Percentiles rank a stretch among this genome's conserved stretches.
phyloP scores from a whole-genome alignment of 2,797 vertebrate species.

The Lerista edwardsae region DNA sequence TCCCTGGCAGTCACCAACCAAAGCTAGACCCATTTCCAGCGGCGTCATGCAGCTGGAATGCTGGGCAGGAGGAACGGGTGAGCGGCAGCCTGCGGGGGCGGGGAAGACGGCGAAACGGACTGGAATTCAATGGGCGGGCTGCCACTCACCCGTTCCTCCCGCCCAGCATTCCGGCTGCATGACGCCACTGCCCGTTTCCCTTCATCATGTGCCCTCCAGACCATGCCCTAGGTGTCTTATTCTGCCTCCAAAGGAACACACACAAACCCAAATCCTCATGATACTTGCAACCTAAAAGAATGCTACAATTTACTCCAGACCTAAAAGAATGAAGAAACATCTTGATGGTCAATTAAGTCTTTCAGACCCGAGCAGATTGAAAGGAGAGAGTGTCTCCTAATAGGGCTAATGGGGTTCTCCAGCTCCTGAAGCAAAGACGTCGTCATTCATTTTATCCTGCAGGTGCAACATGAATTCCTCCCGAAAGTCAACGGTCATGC shows the following conservation, averaged over 20 bases:
- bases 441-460: slow-evolving; percentile 19
- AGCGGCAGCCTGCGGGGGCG: too few species aligned
- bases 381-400: background rate
- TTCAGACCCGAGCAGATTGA: background rate
- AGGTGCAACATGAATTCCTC: slow-evolving; percentile 10
- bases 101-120: too few species aligned
- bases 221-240: background rate
- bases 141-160: too few species aligned
- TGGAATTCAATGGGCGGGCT: too few species aligned
- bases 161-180: too few species aligned
- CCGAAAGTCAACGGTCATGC: background rate
- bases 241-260: background rate
- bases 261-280: background rate
- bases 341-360: background rate
- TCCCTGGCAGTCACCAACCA: too few species aligned
- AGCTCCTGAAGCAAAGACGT: background rate
- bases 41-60: too few species aligned
- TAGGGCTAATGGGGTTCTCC: background rate
- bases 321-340: background rate
- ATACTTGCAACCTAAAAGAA: background rate
- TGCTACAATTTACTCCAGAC: background rate
- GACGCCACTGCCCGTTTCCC: too few species aligned
- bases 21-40: too few species aligned
- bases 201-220: too few species aligned
- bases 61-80: too few species aligned